A percentile compares a stretch with the other conserved stretches of the same genome.
Evolutionary conservation across 2,888 invertebrate genomes (phyloP).

Genomic region (Bembecia ichneumoniformis): DNA sequence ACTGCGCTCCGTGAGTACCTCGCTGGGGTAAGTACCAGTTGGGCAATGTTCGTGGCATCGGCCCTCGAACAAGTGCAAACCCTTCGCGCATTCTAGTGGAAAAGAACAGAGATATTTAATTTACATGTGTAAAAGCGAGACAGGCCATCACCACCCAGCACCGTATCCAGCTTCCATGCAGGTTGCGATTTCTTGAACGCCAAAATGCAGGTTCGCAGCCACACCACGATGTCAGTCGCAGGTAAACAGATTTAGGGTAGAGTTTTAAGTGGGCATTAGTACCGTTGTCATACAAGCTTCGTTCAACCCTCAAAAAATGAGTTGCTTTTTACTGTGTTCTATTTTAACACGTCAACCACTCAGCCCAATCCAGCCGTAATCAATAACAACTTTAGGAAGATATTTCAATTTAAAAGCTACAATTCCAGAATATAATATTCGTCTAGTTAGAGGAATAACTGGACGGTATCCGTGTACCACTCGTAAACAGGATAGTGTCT

Average conservation of each 20-base stretch:
- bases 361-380: no score
- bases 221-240: slow-evolving; percentile 37
- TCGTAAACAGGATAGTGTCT: no score
- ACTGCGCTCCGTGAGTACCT: slow-evolving; percentile 42
- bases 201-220: slow-evolving; percentile 46
- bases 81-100: slow-evolving; percentile 77
- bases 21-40: slow-evolving; percentile 57
- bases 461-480: no score
- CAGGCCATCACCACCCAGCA: slow-evolving; percentile 44
- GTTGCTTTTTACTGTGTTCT: no score
- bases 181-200: slow-evolving; percentile 43
- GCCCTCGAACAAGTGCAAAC: slow-evolving; percentile 73
- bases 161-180: slow-evolving; percentile 57
- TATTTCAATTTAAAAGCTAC: no score
- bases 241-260: slow-evolving; percentile 11
- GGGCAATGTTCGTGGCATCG: slow-evolving; percentile 75
- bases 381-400: no score
- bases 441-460: no score
- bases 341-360: no score
- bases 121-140: slow-evolving; percentile 32
- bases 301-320: no score
- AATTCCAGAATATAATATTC: no score
- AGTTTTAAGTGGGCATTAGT: neutral
- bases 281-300: no score
- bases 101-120: slow-evolving; percentile 54